Conservation (phyloP, 2,113 vertebrate species). For the Gadus chalcogrammus region DNA sequence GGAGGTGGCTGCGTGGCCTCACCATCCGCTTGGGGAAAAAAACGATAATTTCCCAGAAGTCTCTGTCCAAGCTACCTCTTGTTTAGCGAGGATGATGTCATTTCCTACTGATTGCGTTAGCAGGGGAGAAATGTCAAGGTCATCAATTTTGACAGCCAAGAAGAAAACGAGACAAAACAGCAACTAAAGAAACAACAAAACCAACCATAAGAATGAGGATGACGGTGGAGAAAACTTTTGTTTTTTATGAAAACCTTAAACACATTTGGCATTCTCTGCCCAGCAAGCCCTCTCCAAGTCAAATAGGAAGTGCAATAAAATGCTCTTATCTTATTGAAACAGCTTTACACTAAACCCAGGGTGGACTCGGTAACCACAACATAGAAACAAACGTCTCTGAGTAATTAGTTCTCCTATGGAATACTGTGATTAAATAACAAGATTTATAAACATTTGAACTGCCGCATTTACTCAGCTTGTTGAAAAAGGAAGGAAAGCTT, state of each 20-base stretch:
- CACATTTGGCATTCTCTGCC: not conserved
- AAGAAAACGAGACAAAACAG: not conserved
- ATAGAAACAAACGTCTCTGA: not conserved
- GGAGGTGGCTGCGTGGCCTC: no score
- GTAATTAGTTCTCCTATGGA: not conserved
- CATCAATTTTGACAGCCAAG: no score
- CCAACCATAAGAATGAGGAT: not conserved
- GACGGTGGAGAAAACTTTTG: not conserved
- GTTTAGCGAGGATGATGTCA: no score
- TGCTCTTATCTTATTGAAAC: not conserved
- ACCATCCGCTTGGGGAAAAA: no score
- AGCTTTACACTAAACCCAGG: not conserved
- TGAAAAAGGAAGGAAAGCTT: constrained; percentile 35
- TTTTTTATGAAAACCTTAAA: no score
- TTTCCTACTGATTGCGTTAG: no score
- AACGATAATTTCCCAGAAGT: no score
- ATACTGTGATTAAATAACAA: not conserved
- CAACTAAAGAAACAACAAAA: not conserved
- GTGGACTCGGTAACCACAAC: not conserved
- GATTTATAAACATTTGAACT: not conserved
- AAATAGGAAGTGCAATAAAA: constrained; percentile 2
- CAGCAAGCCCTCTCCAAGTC: not conserved
- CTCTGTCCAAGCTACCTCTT: no score
- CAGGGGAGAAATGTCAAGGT: no score
- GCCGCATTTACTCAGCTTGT: not conserved